Evolutionary conservation across 2,113 vertebrate species (phyloP).

Genomic region (Phoenicopterus ruber): DNA sequence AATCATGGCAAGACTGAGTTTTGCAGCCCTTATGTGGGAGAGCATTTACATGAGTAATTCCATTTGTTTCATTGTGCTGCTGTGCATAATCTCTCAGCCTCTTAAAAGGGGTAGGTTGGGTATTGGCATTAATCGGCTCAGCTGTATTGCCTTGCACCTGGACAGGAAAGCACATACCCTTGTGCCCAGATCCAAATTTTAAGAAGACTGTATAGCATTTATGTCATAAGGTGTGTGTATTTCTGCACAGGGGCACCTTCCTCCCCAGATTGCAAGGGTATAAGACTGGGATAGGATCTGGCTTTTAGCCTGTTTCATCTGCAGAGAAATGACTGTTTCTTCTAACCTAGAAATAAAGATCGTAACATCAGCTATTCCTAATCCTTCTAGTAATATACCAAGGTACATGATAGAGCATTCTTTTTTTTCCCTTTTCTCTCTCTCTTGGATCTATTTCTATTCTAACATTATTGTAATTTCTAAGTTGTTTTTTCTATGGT

Average conservation of each 20-base stretch:
- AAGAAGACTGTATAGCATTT: background rate
- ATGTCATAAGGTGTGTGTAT: background rate
- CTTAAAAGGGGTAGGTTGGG: background rate
- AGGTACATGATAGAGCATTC: fast-evolving
- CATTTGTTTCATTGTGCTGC: background rate
- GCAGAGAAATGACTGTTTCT: conserved; percentile 33
- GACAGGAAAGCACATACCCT: background rate
- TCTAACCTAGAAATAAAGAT: conserved; percentile 17
- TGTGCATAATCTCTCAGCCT: background rate
- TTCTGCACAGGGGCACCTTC: background rate
- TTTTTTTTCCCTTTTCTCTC: background rate
- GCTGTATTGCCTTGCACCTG: background rate
- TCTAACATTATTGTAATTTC: background rate
- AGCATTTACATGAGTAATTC: background rate
- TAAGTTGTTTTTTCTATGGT: background rate
- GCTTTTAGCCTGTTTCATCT: conserved; percentile 16
- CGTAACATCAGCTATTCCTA: background rate
- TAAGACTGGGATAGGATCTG: background rate
- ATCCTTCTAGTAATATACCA: background rate
- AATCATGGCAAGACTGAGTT: background rate
- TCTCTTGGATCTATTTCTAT: background rate
- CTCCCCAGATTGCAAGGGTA: background rate
- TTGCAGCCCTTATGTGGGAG: background rate
- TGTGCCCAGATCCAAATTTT: background rate
- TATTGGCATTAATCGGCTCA: background rate